Conservation (phyloP, 2,888 invertebrate genomes). For the Leucophora obtusa region DNA sequence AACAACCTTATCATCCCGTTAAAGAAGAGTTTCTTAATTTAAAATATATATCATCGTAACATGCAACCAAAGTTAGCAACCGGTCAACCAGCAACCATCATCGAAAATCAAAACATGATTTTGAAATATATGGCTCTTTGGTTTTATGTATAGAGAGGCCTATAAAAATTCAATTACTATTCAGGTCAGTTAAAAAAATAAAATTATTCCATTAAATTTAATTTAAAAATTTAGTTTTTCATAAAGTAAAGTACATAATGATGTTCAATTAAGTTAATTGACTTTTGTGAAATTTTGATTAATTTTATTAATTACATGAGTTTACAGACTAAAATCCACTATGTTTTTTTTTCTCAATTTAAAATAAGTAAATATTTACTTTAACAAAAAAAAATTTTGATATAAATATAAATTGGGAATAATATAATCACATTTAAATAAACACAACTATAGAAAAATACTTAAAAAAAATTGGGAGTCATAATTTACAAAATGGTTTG, state of each 20-base stretch:
- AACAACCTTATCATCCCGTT: constrained; percentile 1
- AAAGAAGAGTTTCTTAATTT: constrained; percentile 25
- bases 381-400: too few relatives aligned
- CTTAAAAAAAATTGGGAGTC: too few relatives aligned
- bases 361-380: too few relatives aligned
- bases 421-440: too few relatives aligned
- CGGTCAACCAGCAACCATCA: constrained; percentile 1
- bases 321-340: too few relatives aligned
- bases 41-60: constrained; percentile 43
- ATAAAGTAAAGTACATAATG: constrained; percentile 19
- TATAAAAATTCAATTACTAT: constrained; percentile 52
- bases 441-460: too few relatives aligned
- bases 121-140: constrained; percentile 32
- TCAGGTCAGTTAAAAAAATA: constrained; percentile 44
- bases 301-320: neutral
- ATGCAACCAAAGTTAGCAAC: constrained; percentile 32
- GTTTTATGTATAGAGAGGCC: constrained; percentile 2
- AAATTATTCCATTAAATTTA: constrained; percentile 29
- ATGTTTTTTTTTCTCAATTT: too few relatives aligned
- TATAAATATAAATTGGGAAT: too few relatives aligned
- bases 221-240: constrained; percentile 1
- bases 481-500: too few relatives aligned
- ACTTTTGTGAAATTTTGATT: neutral
- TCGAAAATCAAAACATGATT: constrained; percentile 27
- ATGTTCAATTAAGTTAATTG: constrained; percentile 39